A percentile compares a stretch with the other conserved stretches of the same genome.
Evolutionary conservation across 2,888 invertebrate species (phyloP).

Genomic region (Melanargia galathea): DNA sequence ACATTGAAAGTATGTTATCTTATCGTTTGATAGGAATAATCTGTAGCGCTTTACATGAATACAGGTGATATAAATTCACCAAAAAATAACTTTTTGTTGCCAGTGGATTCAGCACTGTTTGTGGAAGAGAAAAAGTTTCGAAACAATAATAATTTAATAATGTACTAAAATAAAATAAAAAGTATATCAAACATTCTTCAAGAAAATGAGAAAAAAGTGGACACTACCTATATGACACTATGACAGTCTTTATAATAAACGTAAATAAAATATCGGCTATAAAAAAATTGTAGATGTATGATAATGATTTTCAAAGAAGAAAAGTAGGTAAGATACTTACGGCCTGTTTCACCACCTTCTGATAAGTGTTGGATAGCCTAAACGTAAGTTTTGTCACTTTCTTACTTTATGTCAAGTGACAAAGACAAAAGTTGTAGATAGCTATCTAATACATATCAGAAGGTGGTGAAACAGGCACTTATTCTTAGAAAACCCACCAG

Average conservation of each 20-base stretch:
- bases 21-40: slow-evolving; percentile 10
- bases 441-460: no score
- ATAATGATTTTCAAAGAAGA: slow-evolving; percentile 27
- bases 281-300: not conserved
- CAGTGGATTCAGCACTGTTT: not conserved
- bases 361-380: no score
- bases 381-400: no score
- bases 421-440: no score
- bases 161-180: not conserved
- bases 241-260: not conserved
- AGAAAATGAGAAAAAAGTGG: not conserved
- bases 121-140: not conserved
- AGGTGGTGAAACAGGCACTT: no score
- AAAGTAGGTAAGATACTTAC: slow-evolving; percentile 53
- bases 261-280: not conserved
- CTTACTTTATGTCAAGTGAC: no score
- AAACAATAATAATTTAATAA: not conserved
- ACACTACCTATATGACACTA: no score
- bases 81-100: slow-evolving; percentile 8
- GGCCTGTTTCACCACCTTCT: no score
- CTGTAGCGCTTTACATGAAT: not conserved
- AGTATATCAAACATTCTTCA: not conserved
- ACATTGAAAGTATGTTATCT: slow-evolving; percentile 21
- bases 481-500: slow-evolving; percentile 66
- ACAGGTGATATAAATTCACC: slow-evolving; percentile 11